Evolutionary conservation across 2,113 vertebrate genomes (phyloP).

Genomic region (Perca schrenkii): DNA sequence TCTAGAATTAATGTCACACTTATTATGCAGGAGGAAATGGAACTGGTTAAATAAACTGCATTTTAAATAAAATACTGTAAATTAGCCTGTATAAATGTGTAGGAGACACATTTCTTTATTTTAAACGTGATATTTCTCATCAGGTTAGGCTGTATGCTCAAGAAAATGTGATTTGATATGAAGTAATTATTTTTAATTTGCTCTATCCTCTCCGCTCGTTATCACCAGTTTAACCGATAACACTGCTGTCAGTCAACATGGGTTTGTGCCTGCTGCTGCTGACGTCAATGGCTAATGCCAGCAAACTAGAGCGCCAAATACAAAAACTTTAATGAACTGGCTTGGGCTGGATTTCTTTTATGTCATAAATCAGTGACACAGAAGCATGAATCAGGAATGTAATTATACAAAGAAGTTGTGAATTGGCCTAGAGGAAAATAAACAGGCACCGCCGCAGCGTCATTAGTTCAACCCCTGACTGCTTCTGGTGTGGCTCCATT

Average conservation of each 20-base stretch:
- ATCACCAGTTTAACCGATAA: constrained; percentile 50
- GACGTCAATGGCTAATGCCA: constrained; percentile 41
- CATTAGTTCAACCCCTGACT: constrained; percentile 5
- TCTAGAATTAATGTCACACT: constrained; percentile 26
- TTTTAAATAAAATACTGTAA: constrained; percentile 34
- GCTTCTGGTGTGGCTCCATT: constrained; percentile 30
- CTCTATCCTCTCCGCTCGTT: constrained; percentile 40
- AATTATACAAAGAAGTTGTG: constrained; percentile 51
- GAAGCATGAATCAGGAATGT: constrained; percentile 46
- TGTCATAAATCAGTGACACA: constrained; percentile 48
- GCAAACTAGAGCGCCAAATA: constrained; percentile 17
- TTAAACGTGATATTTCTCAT: constrained; percentile 44
- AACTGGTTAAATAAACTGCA: constrained; percentile 20
- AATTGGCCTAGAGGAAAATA: constrained; percentile 24
- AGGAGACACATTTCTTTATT: constrained; percentile 9
- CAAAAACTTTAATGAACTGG: constrained; percentile 54
- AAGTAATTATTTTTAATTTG: constrained; percentile 71
- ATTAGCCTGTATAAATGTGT: constrained; percentile 27
- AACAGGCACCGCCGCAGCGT: background rate
- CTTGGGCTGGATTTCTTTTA: constrained; percentile 30
- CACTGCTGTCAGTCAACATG: constrained; percentile 58
- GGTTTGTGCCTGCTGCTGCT: constrained; percentile 44
- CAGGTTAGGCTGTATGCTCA: constrained; percentile 31
- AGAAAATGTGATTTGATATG: constrained; percentile 56
- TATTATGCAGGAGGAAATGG: constrained; percentile 35